Evolutionary conservation across 2,888 invertebrate genomes (phyloP).

Genomic region (Anarsia innoxiella): DNA sequence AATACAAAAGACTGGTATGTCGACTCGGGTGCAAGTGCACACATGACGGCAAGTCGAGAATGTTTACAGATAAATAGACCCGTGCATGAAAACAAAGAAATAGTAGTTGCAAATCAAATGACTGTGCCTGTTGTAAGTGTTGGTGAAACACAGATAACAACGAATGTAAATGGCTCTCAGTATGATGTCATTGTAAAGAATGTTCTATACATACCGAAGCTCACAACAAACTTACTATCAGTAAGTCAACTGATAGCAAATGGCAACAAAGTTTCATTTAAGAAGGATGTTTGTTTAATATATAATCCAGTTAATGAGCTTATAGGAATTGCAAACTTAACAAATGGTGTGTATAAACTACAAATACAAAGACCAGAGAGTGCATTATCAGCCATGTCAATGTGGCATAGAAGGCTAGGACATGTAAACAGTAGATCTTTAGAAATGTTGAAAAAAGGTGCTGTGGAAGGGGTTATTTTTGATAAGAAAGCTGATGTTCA

Average conservation of each 20-base stretch:
- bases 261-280: slow-evolving; percentile 20
- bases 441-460: slow-evolving; percentile 18
- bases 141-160: slow-evolving; percentile 7
- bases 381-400: background rate
- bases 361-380: background rate
- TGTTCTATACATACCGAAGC: slow-evolving; percentile 17
- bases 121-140: slow-evolving; percentile 10
- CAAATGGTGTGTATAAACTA: slow-evolving; percentile 18
- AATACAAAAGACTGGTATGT: slow-evolving; percentile 17
- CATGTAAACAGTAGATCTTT: slow-evolving; percentile 18
- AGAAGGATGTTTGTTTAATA: slow-evolving; percentile 11
- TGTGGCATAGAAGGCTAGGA: slow-evolving; percentile 13
- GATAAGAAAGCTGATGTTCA: slow-evolving; percentile 10
- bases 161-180: background rate
- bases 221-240: slow-evolving; percentile 19
- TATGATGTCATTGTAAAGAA: slow-evolving; percentile 12
- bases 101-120: slow-evolving; percentile 12
- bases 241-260: slow-evolving; percentile 20
- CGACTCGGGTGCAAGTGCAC: slow-evolving; percentile 12
- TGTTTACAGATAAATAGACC: background rate
- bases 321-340: slow-evolving; percentile 14
- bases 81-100: slow-evolving; percentile 6
- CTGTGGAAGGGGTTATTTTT: slow-evolving; percentile 17
- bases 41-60: slow-evolving; percentile 1
- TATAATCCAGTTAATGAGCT: slow-evolving; percentile 9